phyloP scores from a whole-genome alignment of 64 coral and sea anemone genomes.

The Dendronephthya gigantea region DNA sequence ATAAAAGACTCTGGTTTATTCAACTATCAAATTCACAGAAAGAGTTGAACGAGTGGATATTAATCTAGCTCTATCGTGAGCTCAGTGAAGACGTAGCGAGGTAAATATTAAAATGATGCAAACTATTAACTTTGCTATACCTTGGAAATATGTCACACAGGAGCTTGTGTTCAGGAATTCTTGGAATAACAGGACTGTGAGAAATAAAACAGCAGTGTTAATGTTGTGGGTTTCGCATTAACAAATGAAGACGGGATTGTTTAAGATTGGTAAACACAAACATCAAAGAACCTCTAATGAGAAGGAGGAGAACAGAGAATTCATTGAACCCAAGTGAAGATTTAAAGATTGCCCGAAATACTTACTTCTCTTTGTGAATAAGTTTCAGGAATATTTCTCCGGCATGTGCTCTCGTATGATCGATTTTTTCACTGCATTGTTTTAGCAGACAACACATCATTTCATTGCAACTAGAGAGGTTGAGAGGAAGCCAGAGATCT shows the following conservation, averaged over 20 bases:
- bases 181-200: constrained; percentile 57
- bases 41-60: too few relatives aligned
- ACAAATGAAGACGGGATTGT: too few relatives aligned
- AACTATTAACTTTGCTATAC: constrained; percentile 13
- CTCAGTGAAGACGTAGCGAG: too few relatives aligned
- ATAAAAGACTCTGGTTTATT: not conserved
- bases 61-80: too few relatives aligned
- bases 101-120: not conserved
- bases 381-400: constrained; percentile 64
- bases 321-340: not conserved
- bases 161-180: constrained; percentile 71
- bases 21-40: too few relatives aligned
- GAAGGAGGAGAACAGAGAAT: too few relatives aligned
- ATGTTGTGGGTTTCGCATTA: not conserved
- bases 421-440: constrained; percentile 85
- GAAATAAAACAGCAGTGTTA: not conserved
- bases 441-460: constrained; percentile 58
- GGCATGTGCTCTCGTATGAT: constrained; percentile 76
- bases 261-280: too few relatives aligned
- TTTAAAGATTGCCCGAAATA: not conserved
- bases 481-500: too few relatives aligned
- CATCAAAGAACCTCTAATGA: too few relatives aligned
- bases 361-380: constrained; percentile 57
- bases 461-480: constrained; percentile 31
- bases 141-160: constrained; percentile 69